Conservation (phyloP, 2,113 vertebrate genomes). For the Seriola aureovittata region DNA sequence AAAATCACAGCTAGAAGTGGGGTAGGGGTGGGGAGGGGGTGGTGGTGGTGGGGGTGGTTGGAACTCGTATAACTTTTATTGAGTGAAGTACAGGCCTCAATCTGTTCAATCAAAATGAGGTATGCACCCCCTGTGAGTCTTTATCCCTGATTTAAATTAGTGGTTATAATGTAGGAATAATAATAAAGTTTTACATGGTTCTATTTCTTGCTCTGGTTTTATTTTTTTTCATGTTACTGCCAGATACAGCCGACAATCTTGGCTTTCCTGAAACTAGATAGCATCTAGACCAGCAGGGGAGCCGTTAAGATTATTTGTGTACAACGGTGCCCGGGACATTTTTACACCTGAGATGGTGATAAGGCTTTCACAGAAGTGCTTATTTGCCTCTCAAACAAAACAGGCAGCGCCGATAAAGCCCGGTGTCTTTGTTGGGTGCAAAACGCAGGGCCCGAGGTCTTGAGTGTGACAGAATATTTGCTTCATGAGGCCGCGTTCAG, state of each 20-base stretch:
- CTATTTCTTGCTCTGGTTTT: neutral
- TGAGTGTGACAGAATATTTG: neutral
- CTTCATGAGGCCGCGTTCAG: neutral
- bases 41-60: neutral
- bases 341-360: conserved; percentile 69
- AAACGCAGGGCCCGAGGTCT: conserved; percentile 5
- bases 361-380: conserved; percentile 51
- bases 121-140: conserved; percentile 12
- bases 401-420: conserved; percentile 26
- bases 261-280: conserved; percentile 61
- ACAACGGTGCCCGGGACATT: conserved; percentile 26
- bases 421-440: conserved; percentile 15
- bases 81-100: conserved; percentile 3
- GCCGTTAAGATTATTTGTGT: conserved; percentile 50
- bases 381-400: conserved; percentile 60
- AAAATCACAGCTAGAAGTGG: conserved; percentile 56
- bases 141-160: conserved; percentile 36
- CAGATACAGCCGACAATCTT: conserved; percentile 33
- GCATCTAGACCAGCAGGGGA: conserved; percentile 42
- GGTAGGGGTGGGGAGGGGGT: too few species aligned
- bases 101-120: conserved; percentile 11
- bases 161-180: conserved; percentile 10
- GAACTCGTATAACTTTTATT: conserved; percentile 21
- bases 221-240: conserved; percentile 10
- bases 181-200: conserved; percentile 38